These are phyloP conservation scores for Halcyon senegalensis DNA, from an alignment of 2,113 vertebrate species.

Conservation along the genomic window DNA sequence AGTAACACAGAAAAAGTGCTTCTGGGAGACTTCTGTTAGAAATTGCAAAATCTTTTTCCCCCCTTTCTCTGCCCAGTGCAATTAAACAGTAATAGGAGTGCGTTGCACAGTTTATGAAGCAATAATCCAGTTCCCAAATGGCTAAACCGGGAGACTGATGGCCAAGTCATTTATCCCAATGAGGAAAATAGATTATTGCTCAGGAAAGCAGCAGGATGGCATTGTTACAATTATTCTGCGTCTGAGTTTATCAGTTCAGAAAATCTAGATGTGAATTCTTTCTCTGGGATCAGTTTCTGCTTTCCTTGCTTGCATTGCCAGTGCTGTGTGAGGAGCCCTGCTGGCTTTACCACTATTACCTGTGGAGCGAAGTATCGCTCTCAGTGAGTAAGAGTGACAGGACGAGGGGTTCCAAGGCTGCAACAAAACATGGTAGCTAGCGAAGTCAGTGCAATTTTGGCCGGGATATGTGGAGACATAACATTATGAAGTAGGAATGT, in stretches of 20 bases:
- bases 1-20: constrained; percentile 6
- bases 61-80: constrained; percentile 55
- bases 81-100: constrained; percentile 72
- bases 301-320: background rate
- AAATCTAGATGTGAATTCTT: constrained; percentile 17
- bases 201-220: constrained; percentile 62
- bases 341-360: background rate
- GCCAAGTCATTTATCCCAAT: constrained; percentile 74
- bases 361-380: background rate
- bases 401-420: background rate
- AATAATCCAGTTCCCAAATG: constrained; percentile 75
- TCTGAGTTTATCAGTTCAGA: constrained; percentile 47
- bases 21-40: constrained; percentile 40
- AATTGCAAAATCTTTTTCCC: constrained; percentile 60
- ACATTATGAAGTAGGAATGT: constrained; percentile 71
- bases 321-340: background rate
- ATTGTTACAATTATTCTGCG: constrained; percentile 53
- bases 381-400: background rate
- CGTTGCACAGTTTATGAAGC: constrained; percentile 72
- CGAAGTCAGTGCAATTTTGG: constrained; percentile 58
- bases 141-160: constrained; percentile 64
- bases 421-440: constrained; percentile 67
- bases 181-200: constrained; percentile 68
- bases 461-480: constrained; percentile 52
- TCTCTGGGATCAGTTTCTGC: constrained; percentile 27